Evolutionary conservation across 2,888 invertebrate genomes (phyloP), one percentile per base, ranked within the genome.

Genomic region (Ctena decussata): DNA sequence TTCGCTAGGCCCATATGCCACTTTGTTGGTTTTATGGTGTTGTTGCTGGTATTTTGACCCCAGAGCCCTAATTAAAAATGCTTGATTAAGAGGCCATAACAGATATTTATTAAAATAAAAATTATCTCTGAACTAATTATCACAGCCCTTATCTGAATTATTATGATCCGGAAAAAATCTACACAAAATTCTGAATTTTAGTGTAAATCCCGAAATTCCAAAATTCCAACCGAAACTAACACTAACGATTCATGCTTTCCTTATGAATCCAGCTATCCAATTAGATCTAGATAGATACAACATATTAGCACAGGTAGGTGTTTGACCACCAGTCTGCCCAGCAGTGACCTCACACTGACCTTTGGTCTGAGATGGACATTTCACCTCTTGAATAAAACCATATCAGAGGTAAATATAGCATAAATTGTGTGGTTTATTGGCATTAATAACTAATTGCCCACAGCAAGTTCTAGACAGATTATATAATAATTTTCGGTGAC

Each of bases 351-450:
- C 65, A 18, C 2, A 21, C 30, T 65, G 65, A 65, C 65, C 65
- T 35, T 35, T 35, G 65, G 65, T 65, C 65, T 65, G 65, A 65
- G 65, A 65, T 65, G 65, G 65, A 65, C 65, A 65, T 65, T 65
- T 65, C 65, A 65, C 65, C 65, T 65, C 65, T 35, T 65, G 65
- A 65, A 65, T 65, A 65, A 65, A 65, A 32, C 65, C 65, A 65
- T 65, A 65, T 30, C 18, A 6, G 35, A 35, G 65, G 65, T 65
- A 65, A 35, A 65, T 65, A 65, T 65, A 35, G 65, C 65, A 65
- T 65, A 35, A 35, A 35, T 35, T 65, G 18, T 65, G 65, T 65
- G 65, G 65, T 65, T 35, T 65, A 65, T 65, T 65, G 65, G 65
- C 65, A 65, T 35, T 57, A 65, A 65, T 65, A 65, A 65, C 65